These are phyloP conservation scores for Aspidiotus rigidus DNA, from an alignment of 2,888 invertebrate species.

Conservation along the genomic window DNA sequence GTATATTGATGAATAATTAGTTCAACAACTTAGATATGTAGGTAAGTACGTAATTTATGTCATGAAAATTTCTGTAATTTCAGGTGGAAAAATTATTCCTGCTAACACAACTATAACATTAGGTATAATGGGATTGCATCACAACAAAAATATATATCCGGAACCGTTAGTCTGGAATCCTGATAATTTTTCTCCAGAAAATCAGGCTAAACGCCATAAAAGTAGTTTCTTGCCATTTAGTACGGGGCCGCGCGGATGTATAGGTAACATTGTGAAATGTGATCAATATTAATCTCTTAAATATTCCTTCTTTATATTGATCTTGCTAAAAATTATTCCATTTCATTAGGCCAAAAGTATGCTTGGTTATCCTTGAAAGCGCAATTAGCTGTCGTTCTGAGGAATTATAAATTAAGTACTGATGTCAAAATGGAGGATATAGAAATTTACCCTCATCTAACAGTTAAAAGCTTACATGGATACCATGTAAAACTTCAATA, in stretches of 20 bases:
- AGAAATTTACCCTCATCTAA: conserved; percentile 35
- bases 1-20: too few relatives aligned
- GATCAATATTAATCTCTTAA: too few relatives aligned
- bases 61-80: not conserved
- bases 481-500: conserved; percentile 34
- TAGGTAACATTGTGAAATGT: not conserved
- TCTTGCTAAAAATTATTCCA: not conserved
- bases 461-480: conserved; percentile 36
- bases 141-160: conserved; percentile 21
- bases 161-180: conserved; percentile 26
- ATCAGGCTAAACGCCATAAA: conserved; percentile 19
- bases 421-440: conserved; percentile 36
- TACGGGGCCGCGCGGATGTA: conserved; percentile 25
- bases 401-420: conserved; percentile 36
- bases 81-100: conserved; percentile 12
- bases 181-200: conserved; percentile 16
- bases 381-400: conserved; percentile 35
- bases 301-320: not conserved
- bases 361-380: conserved; percentile 38
- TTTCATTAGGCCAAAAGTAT: conserved; percentile 36
- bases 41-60: too few relatives aligned
- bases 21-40: too few relatives aligned
- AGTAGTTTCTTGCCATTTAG: conserved; percentile 26
- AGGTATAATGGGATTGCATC: conserved; percentile 19
- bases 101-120: conserved; percentile 12